Base-by-base conservation (phyloP, 35 echinoderm and acorn worm genomes). In the Lytechinus pictus region DNA sequence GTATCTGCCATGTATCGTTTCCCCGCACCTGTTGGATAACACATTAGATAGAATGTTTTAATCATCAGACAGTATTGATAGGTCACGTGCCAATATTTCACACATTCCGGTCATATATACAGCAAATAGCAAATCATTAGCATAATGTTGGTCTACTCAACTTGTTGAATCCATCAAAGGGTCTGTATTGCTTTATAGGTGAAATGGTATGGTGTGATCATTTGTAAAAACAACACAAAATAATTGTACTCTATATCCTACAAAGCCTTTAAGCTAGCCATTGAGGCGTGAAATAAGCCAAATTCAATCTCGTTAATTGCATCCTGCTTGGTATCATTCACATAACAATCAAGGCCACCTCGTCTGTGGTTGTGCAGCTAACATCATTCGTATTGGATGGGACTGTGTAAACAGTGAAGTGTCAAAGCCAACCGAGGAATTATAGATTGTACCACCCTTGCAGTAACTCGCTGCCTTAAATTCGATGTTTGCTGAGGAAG, bases 291-390 rank as follows among this genome's bases (percentile, higher is more conserved):
- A 90, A 54, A 90, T 52, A 28, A 44, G 88, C 28, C 28, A 90
- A 90, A 90, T 90, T 90, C 52, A 90, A 90, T 90, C 88, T 90
- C 14, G 88, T 21, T 90, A 90, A 90, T 90, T 90, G 88, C 28
- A 54, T 90, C 52, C 29, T 54, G 28, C 28, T 51, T 90, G 9
- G 52, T 54, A 90, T 44, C 88, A 90, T 54, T 90, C 88, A 52
- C 33, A 54, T 10, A 54, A 27, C 88, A 90, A 90, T 90, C 28
- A 90, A 90, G 88, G 52, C 4, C 29, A 90, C 16, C 13, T 90
- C 29, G 52, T 52, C 88, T 90, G 9, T 54, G 52, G 52, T 52
- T 29, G 9, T 9, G 29, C 9, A 90, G 88, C 88, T 33, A 44
- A 44, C 9, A 90, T 54, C 28, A 27, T 52, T 90, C 11, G 28